A percentile compares a stretch with the other conserved stretches of the same genome.
These are phyloP conservation scores for Oasisia sp. DNA, from an alignment of 2,888 invertebrate species.

Conservation along the genomic window DNA sequence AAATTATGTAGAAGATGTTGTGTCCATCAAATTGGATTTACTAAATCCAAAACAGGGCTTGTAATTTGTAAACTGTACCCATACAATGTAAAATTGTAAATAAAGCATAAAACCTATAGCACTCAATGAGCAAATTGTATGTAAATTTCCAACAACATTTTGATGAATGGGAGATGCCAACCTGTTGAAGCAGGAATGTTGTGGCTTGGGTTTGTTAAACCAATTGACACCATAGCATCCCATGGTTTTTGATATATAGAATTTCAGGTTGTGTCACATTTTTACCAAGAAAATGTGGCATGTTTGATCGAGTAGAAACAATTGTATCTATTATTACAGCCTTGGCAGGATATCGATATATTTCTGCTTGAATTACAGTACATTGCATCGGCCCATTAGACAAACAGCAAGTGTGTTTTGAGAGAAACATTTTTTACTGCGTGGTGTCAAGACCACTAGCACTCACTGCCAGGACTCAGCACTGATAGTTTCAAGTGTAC, in stretches of 20 bases:
- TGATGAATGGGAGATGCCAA: no score
- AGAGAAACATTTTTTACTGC: background rate
- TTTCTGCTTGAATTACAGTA: background rate
- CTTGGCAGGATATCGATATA: background rate
- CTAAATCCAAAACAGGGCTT: no score
- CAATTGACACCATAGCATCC: no score
- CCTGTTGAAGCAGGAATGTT: no score
- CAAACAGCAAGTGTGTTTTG: background rate
- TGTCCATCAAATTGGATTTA: no score
- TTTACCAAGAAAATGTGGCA: background rate
- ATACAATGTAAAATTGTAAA: no score
- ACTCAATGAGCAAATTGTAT: no score
- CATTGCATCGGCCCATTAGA: background rate
- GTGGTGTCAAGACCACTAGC: background rate
- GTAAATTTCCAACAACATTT: no score
- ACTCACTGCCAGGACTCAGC: background rate
- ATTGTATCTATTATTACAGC: background rate
- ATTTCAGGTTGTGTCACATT: background rate
- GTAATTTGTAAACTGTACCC: no score
- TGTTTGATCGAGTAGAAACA: background rate
- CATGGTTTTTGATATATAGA: background rate
- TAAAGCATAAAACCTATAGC: no score
- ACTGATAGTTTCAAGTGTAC: background rate
- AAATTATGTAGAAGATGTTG: no score
- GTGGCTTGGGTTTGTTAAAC: no score